phyloP scores from a whole-genome alignment of 2,888 invertebrate species.

The Allolobophora icterica region DNA sequence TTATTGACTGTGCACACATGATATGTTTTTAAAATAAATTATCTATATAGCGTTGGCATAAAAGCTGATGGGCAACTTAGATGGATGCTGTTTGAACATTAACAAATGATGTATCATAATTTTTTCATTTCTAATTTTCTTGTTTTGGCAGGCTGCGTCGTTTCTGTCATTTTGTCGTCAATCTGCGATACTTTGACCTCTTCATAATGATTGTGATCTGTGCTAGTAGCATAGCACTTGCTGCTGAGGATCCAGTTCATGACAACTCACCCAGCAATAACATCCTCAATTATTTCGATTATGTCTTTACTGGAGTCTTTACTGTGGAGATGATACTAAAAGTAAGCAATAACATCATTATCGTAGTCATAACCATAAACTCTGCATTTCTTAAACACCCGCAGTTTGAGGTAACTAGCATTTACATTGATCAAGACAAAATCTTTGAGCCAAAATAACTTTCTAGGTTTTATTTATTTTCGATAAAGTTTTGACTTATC shows the following conservation, averaged over 20 bases:
- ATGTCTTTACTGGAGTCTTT: conserved; percentile 99
- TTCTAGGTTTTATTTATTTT: neutral
- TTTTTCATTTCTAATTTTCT: neutral
- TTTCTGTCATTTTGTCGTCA: conserved; percentile 98
- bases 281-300: conserved; percentile 96
- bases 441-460: neutral
- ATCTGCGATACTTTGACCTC: conserved; percentile 98
- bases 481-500: too few species aligned
- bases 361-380: conserved; percentile 93
- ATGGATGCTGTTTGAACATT: neutral
- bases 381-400: conserved; percentile 96
- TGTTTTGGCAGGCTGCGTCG: conserved; percentile 82
- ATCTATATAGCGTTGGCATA: neutral
- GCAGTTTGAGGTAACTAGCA: conserved; percentile 97
- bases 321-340: conserved; percentile 96
- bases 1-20: neutral
- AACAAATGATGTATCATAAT: neutral
- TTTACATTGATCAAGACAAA: conserved; percentile 87
- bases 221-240: conserved; percentile 97
- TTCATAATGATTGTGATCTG: conserved; percentile 99
- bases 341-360: conserved; percentile 67
- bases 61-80: neutral
- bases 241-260: conserved; percentile 97
- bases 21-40: too few species aligned
- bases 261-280: conserved; percentile 81